phyloP scores from a whole-genome alignment of 2,797 vertebrate genomes.

The Fundulus diaphanus region DNA sequence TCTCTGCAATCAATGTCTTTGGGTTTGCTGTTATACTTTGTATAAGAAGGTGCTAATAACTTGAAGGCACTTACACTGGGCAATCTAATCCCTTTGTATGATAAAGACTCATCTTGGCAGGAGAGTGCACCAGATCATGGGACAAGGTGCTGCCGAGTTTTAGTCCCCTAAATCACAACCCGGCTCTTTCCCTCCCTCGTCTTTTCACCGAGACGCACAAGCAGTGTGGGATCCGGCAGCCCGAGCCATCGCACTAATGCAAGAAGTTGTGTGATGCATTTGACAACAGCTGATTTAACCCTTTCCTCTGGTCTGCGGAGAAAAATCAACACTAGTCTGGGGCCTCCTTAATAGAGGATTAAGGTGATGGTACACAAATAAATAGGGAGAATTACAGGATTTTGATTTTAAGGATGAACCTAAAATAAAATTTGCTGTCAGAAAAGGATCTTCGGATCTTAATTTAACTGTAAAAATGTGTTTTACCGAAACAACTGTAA shows the following conservation, averaged over 20 bases:
- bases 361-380: not conserved
- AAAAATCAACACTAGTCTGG: not conserved
- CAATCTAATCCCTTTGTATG: slow-evolving; percentile 86
- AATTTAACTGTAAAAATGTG: not conserved
- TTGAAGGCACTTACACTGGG: slow-evolving; percentile 84
- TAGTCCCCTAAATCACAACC: slow-evolving; percentile 74
- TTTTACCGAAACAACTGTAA: not conserved
- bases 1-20: slow-evolving; percentile 88
- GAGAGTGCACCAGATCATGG: slow-evolving; percentile 78
- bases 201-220: slow-evolving; percentile 55
- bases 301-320: not conserved
- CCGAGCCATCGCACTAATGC: slow-evolving; percentile 51
- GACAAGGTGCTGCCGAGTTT: slow-evolving; percentile 80
- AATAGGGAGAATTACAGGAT: not conserved
- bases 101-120: slow-evolving; percentile 79
- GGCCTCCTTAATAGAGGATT: not conserved
- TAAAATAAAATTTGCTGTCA: not conserved
- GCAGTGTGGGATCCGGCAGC: slow-evolving; percentile 45
- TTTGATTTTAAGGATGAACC: not conserved
- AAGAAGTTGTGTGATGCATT: slow-evolving; percentile 53
- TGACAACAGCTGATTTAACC: slow-evolving; percentile 55
- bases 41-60: slow-evolving; percentile 89
- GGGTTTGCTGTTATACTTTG: slow-evolving; percentile 87
- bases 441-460: not conserved
- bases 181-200: slow-evolving; percentile 45